These are phyloP conservation scores for Rhinichthys klamathensis DNA, from an alignment of 2,113 vertebrate species.

Conservation along the genomic window DNA sequence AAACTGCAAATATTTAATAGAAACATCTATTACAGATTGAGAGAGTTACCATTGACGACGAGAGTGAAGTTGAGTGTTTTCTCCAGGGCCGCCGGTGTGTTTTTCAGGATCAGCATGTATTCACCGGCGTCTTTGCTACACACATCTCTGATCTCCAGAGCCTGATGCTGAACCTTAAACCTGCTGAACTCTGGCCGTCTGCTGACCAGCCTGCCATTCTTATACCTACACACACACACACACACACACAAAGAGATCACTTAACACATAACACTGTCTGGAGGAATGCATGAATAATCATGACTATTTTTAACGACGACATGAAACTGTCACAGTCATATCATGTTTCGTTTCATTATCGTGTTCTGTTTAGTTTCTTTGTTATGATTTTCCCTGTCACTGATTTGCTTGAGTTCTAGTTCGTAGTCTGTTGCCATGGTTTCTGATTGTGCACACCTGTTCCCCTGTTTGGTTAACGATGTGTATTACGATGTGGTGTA, in stretches of 20 bases:
- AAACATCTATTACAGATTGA: neutral
- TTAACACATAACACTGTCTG: neutral
- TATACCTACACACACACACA: constrained; percentile 80
- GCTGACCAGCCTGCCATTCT: constrained; percentile 85
- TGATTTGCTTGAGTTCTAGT: too few species aligned
- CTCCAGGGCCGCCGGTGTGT: constrained; percentile 80
- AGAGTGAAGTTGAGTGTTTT: constrained; percentile 85
- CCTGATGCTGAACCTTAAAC: constrained; percentile 81
- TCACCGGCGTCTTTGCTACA: constrained; percentile 83
- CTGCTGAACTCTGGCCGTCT: constrained; percentile 77
- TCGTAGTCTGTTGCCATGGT: too few species aligned
- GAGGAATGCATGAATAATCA: neutral
- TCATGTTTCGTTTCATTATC: too few species aligned
- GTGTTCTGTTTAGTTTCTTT: too few species aligned
- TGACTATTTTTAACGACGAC: neutral
- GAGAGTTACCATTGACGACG: constrained; percentile 86
- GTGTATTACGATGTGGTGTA: too few species aligned
- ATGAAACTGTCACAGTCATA: too few species aligned
- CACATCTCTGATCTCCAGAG: constrained; percentile 91
- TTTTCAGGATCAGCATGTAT: constrained; percentile 84
- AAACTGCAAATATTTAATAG: neutral
- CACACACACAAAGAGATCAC: constrained; percentile 24
- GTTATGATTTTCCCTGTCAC: too few species aligned
- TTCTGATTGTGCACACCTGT: too few species aligned
- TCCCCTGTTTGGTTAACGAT: too few species aligned